phyloP scores from a whole-genome alignment of 2,113 vertebrate species.

The Rhadina sibilatrix region DNA sequence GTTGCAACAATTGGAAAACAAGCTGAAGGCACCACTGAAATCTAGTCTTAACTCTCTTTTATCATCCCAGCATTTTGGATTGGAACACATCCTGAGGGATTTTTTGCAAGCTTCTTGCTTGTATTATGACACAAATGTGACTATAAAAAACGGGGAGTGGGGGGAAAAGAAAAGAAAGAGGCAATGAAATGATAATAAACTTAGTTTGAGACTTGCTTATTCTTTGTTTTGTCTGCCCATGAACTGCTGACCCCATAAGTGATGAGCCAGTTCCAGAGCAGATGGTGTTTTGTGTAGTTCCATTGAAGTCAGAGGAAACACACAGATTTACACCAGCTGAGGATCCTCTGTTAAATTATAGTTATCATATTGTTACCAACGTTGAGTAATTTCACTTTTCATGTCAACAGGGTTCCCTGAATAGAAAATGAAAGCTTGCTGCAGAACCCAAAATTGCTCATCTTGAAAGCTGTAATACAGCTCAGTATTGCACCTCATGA shows the following conservation, averaged over 20 bases:
- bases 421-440: slow-evolving; percentile 37
- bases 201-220: slow-evolving; percentile 22
- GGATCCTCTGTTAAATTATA: slow-evolving; percentile 28
- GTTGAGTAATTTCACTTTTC: slow-evolving; percentile 12
- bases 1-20: neutral
- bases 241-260: slow-evolving; percentile 35
- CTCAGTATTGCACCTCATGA: neutral
- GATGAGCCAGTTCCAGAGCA: slow-evolving; percentile 45
- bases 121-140: neutral
- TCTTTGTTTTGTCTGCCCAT: slow-evolving; percentile 2
- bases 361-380: slow-evolving; percentile 12
- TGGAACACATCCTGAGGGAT: neutral
- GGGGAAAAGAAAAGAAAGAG: neutral
- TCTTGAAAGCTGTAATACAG: slow-evolving; percentile 9
- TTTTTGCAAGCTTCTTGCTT: neutral
- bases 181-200: neutral
- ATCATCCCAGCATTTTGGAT: neutral
- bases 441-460: neutral
- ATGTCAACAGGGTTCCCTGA: slow-evolving; percentile 20
- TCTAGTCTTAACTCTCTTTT: neutral
- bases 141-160: neutral
- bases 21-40: neutral
- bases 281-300: slow-evolving; percentile 40
- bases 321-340: slow-evolving; percentile 4
- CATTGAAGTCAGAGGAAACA: slow-evolving; percentile 3